phyloP scores from a whole-genome alignment of 2,797 vertebrate species.

The Enoplosus armatus region DNA sequence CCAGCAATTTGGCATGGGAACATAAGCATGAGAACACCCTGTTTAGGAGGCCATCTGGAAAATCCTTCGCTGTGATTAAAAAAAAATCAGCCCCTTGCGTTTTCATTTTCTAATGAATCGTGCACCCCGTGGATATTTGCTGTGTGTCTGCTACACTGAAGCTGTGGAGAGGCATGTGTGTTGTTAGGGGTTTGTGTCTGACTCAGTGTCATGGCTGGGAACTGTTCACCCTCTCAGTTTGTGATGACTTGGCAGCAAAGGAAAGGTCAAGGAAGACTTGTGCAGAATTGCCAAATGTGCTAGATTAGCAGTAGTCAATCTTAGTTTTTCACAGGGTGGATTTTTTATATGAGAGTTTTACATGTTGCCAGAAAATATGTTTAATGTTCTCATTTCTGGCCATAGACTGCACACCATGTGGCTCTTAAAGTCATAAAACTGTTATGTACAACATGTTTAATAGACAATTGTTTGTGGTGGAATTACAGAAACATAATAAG shows the following conservation, averaged over 20 bases:
- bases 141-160: conserved; percentile 40
- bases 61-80: conserved; percentile 59
- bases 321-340: conserved; percentile 39
- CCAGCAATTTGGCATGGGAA: conserved; percentile 59
- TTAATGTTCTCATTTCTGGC: conserved; percentile 47
- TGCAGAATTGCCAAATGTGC: conserved; percentile 69
- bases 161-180: conserved; percentile 42
- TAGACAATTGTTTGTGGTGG: conserved; percentile 1
- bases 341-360: conserved; percentile 37
- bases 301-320: conserved; percentile 54
- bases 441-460: conserved; percentile 26
- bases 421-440: conserved; percentile 32
- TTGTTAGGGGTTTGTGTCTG: conserved; percentile 57
- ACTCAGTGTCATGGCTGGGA: conserved; percentile 65
- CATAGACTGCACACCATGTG: conserved; percentile 11
- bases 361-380: conserved; percentile 51
- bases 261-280: conserved; percentile 76
- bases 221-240: conserved; percentile 67
- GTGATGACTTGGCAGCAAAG: conserved; percentile 76
- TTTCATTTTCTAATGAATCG: conserved; percentile 66
- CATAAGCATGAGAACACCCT: conserved; percentile 56
- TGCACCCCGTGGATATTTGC: conserved; percentile 56
- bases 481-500: conserved; percentile 22
- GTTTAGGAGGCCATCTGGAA: conserved; percentile 74
- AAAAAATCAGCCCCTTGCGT: conserved; percentile 53